Conservation (phyloP, 2,113 vertebrate species). For the Tachuris rubrigastra region DNA sequence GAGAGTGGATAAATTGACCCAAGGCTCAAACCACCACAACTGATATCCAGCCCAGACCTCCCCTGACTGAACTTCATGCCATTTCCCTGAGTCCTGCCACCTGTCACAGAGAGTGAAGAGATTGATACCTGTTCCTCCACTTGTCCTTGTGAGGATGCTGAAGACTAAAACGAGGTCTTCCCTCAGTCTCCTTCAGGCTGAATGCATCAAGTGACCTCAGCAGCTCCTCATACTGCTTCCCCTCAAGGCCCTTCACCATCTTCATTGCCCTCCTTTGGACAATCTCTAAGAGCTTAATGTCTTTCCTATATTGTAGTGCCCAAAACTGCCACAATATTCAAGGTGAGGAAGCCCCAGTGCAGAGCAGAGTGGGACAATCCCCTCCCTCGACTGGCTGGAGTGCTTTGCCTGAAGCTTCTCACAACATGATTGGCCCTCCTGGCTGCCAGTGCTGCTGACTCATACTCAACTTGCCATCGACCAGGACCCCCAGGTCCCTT, state of each 20-base stretch:
- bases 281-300: not conserved
- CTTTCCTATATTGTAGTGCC: not conserved
- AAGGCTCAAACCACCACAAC: too few relatives aligned
- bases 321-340: not conserved
- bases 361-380: not conserved
- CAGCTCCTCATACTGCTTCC: not conserved
- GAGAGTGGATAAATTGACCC: too few relatives aligned
- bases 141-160: not conserved
- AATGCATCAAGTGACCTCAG: not conserved
- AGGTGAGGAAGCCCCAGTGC: fast-evolving
- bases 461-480: fast-evolving
- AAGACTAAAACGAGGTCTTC: not conserved
- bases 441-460: not conserved
- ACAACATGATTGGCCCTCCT: fast-evolving
- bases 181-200: not conserved
- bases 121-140: not conserved
- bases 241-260: not conserved
- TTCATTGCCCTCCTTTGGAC: not conserved
- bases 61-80: not conserved
- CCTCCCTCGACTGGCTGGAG: fast-evolving
- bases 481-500: not conserved
- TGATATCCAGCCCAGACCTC: not conserved
- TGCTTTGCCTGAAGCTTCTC: not conserved
- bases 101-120: not conserved
- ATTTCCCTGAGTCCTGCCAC: not conserved